Conservation (phyloP, 2,113 vertebrate genomes). For the human (Homo sapiens) region GRCh38 chr2:115870001-115870500, state of each 20-base stretch:
- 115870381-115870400: not conserved
- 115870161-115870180: not conserved
- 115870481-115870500: not conserved
- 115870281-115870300: not conserved
- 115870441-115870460: not conserved
- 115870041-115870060: not conserved
- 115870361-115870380: not conserved
- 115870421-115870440: not conserved
- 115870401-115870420: not conserved
- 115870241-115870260: not conserved
- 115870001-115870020: not conserved
- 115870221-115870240: not conserved
- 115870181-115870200: not conserved
- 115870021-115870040: not conserved
- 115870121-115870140: not conserved
- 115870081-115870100: not conserved
- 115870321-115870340: not conserved
- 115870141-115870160: not conserved
- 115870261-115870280: not conserved
- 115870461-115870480: not conserved
- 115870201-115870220: not conserved
- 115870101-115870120: not conserved
- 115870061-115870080: not conserved
- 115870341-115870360: not conserved
- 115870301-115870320: not conserved